A percentile compares a stretch with the other conserved stretches of the same genome.
Conservation (phyloP, 2,113 vertebrate species). For the Oryzias javanicus region DNA sequence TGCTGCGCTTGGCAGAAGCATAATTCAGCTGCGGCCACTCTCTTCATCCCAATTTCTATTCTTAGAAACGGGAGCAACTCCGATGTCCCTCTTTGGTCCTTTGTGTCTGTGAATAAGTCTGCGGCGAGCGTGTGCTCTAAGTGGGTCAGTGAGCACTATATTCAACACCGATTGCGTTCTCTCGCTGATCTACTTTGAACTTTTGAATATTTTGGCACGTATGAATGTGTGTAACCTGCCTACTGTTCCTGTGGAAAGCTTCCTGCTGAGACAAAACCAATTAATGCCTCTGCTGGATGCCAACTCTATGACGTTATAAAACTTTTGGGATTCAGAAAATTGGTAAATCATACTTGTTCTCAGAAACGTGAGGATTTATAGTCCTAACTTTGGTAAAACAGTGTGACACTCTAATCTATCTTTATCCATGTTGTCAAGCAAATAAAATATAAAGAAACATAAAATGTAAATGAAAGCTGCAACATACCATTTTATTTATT, state of each 20-base stretch:
- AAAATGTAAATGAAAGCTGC: no score
- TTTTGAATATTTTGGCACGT: fast-evolving
- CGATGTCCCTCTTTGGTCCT: slow-evolving; percentile 36
- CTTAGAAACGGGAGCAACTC: slow-evolving; percentile 59
- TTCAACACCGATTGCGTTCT: slow-evolving; percentile 10
- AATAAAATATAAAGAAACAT: no score
- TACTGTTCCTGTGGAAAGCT: slow-evolving; percentile 14
- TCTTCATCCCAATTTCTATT: slow-evolving; percentile 53
- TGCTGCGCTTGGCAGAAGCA: slow-evolving; percentile 37
- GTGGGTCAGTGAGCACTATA: slow-evolving; percentile 53
- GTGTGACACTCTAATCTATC: no score
- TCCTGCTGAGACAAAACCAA: slow-evolving; percentile 16
- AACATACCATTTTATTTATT: no score
- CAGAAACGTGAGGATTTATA: no score
- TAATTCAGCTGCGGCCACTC: slow-evolving; percentile 47
- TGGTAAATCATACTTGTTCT: neutral
- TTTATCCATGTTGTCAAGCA: no score
- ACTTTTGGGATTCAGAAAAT: neutral
- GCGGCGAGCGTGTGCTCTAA: slow-evolving; percentile 25
- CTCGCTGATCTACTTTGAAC: neutral
- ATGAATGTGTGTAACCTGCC: slow-evolving; percentile 21
- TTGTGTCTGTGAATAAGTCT: slow-evolving; percentile 47
- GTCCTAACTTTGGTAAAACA: no score
- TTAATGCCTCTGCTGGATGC: slow-evolving; percentile 27
- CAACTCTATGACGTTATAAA: slow-evolving; percentile 6